Evolutionary conservation across 1,140 invertebrate genomes (phyloP).

Genomic region (Scaptomyza montana): DNA sequence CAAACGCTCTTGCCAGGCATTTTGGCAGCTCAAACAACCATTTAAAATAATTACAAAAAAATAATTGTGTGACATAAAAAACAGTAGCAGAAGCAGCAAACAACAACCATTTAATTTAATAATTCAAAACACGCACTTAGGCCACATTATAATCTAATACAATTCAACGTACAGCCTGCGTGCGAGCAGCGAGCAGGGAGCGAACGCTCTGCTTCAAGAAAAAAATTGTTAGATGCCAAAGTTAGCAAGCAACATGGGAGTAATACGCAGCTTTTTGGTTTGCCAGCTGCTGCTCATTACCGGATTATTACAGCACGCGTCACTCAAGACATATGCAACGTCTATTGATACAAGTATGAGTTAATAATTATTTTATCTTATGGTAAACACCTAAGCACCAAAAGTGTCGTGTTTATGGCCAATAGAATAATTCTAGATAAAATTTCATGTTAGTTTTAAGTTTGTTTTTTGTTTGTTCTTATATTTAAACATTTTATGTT

Average conservation of each 20-base stretch:
- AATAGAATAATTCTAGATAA: neutral
- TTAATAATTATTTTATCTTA: slow-evolving; percentile 11
- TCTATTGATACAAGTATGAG: slow-evolving; percentile 25
- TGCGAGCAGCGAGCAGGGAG: slow-evolving; percentile 11
- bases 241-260: slow-evolving; percentile 69
- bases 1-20: slow-evolving; percentile 35
- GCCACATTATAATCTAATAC: slow-evolving; percentile 54
- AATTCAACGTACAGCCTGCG: slow-evolving; percentile 28
- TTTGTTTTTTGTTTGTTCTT: neutral
- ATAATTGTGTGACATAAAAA: slow-evolving; percentile 24
- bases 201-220: slow-evolving; percentile 5
- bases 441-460: slow-evolving; percentile 27
- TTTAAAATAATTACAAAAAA: slow-evolving; percentile 71
- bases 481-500: no score
- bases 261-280: slow-evolving; percentile 60
- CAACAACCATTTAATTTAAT: slow-evolving; percentile 72
- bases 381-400: slow-evolving; percentile 24
- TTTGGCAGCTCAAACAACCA: slow-evolving; percentile 10
- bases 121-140: slow-evolving; percentile 66
- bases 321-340: slow-evolving; percentile 21
- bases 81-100: slow-evolving; percentile 34
- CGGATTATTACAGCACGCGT: slow-evolving; percentile 51
- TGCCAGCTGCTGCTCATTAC: slow-evolving; percentile 66
- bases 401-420: slow-evolving; percentile 19
- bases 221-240: slow-evolving; percentile 35